Base-by-base conservation (phyloP, 92 coral and sea anemone genomes). In the Phenganax marumi region DNA sequence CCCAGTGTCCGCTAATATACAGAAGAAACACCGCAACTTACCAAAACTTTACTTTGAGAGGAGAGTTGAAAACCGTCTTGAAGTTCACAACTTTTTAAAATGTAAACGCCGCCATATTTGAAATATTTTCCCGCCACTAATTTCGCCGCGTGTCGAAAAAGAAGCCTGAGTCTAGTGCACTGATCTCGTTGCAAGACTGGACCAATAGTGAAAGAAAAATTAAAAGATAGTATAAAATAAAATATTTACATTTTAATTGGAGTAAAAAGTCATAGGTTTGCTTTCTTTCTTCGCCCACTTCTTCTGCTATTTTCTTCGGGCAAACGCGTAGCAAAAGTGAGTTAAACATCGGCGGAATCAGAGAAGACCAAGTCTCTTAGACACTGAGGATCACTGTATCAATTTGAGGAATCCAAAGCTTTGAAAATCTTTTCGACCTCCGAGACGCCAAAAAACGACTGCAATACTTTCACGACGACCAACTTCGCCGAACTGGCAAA, bases 401-500 rank as follows among this genome's bases (percentile, higher is more conserved):
- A 54, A 48, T 56, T 50, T 8, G 83, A 61, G 3, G 83, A 43
- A 51, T 78, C 83, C 0, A 61, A 57, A 8, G 92, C 89, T 52
- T 89, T 85, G 54, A 96, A 96, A 54, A 88, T 87, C 46, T 89
- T 82, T 64, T 96, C 99, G 14, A 96, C 99, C 17, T 90, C 89
- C 10, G 90, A 89, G 11, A 96, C 95, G 8, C 97, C 98, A 66
- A 92, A 96, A 81, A 90, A 96, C 25, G 97, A 89, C 85, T 96
- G 99, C 90, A 96, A 76, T 68, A 96, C 99, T 83, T 96, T 92
- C 17, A 96, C 99, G 1, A 96, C 97, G 56, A 96, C 99, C 80
- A 96, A 77, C 80, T 96, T 96, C 8, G 96, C 89, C 3, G 99
- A 96, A 81, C 97, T 96, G n/a, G 99, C 99, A 82, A 96, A 96